Conservation (phyloP, 2,113 vertebrate genomes). For the Nibea coibor region DNA sequence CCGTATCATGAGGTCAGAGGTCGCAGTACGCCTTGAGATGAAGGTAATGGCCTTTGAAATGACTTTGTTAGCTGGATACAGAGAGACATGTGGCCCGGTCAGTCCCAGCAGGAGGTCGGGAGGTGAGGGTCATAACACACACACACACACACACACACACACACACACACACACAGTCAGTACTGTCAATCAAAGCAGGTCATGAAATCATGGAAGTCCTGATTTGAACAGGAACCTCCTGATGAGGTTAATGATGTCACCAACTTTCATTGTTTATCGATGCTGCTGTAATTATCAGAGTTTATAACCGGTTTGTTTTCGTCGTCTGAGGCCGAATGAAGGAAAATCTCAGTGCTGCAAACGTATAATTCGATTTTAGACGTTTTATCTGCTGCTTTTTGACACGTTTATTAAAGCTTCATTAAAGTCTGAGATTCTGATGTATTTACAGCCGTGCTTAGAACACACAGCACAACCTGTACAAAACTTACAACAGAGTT, state of each 20-base stretch:
- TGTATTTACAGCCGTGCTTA: too few relatives aligned
- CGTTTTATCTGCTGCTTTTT: too few relatives aligned
- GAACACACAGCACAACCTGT: too few relatives aligned
- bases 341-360: too few relatives aligned
- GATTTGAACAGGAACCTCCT: slow-evolving; percentile 2
- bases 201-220: neutral
- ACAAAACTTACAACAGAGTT: too few relatives aligned
- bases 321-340: too few relatives aligned
- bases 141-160: slow-evolving; percentile 8
- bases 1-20: slow-evolving; percentile 14
- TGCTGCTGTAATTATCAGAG: neutral
- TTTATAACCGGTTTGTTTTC: too few relatives aligned
- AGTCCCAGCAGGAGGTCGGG: slow-evolving; percentile 17
- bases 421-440: too few relatives aligned
- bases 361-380: too few relatives aligned
- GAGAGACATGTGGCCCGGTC: slow-evolving; percentile 30
- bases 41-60: slow-evolving; percentile 60
- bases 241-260: slow-evolving; percentile 9
- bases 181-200: neutral
- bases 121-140: slow-evolving; percentile 26
- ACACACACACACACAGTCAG: neutral
- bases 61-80: slow-evolving; percentile 38
- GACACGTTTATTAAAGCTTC: too few relatives aligned
- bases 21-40: slow-evolving; percentile 9
- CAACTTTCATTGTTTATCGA: neutral